A percentile compares a stretch with the other conserved stretches of the same genome.
phyloP scores from a whole-genome alignment of 2,113 vertebrate species.

The Aythya baeri region DNA sequence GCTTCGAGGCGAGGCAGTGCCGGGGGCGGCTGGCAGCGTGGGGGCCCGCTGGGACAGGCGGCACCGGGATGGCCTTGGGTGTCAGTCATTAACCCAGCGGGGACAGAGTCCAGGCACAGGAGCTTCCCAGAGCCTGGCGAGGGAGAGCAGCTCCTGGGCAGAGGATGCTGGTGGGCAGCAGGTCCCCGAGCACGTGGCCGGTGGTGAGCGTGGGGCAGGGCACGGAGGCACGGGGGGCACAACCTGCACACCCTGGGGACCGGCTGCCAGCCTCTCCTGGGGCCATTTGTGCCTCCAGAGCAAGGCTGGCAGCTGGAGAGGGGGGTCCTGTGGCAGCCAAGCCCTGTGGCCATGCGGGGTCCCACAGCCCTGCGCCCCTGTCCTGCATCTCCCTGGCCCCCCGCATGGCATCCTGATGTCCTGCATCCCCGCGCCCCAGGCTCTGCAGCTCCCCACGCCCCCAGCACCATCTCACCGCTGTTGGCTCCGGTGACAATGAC shows the following conservation, averaged over 20 bases:
- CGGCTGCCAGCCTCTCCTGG: rapidly evolving
- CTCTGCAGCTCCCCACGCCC: not conserved
- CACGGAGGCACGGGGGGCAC: rapidly evolving
- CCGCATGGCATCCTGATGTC: rapidly evolving
- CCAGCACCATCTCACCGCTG: slow-evolving; percentile 73
- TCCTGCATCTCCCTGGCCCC: not conserved
- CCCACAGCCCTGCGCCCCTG: rapidly evolving
- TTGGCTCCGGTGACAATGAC: slow-evolving; percentile 88
- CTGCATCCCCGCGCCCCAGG: rapidly evolving
- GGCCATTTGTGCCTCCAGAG: rapidly evolving
- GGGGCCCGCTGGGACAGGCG: rapidly evolving
- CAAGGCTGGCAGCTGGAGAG: rapidly evolving
- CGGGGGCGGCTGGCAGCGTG: rapidly evolving
- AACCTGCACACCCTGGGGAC: rapidly evolving
- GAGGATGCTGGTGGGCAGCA: rapidly evolving
- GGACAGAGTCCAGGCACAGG: not conserved
- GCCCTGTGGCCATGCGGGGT: not conserved
- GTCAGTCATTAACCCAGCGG: rapidly evolving
- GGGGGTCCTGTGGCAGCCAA: rapidly evolving
- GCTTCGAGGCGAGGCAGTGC: not conserved
- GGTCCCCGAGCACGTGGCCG: rapidly evolving
- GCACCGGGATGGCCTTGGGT: not conserved
- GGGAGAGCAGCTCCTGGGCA: too few species aligned
- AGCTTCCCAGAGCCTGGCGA: rapidly evolving
- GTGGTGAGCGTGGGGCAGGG: rapidly evolving